A percentile compares a stretch with the other conserved stretches of the same genome.
These are phyloP conservation scores for Equus przewalskii DNA, from an alignment of 2,113 vertebrate genomes.

Conservation along the genomic window DNA sequence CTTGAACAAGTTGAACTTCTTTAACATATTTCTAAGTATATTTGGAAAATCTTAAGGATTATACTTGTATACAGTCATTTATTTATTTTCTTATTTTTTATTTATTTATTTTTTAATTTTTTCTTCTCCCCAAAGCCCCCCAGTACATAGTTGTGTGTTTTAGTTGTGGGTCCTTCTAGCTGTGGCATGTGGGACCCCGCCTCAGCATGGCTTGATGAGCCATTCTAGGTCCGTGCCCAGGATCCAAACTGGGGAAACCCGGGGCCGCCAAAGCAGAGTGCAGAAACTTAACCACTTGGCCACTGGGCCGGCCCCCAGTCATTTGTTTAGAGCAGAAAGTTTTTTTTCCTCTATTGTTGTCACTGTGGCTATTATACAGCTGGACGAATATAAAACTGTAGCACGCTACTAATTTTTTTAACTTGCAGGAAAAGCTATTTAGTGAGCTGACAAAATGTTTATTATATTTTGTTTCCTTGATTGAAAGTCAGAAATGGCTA, in stretches of 20 bases:
- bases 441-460: not conserved
- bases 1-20: slow-evolving; percentile 23
- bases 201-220: too few relatives aligned
- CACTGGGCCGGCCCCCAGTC: not conserved
- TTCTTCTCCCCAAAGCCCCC: too few relatives aligned
- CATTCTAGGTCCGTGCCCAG: too few relatives aligned
- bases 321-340: slow-evolving; percentile 1
- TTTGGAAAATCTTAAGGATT: slow-evolving; percentile 37
- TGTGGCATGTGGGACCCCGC: too few relatives aligned
- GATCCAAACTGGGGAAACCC: too few relatives aligned
- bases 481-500: slow-evolving; percentile 39
- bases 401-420: slow-evolving; percentile 14
- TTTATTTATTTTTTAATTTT: too few relatives aligned
- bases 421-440: not conserved
- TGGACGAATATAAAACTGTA: not conserved
- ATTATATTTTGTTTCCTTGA: slow-evolving; percentile 16
- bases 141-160: too few relatives aligned
- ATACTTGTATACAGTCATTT: not conserved
- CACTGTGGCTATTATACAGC: not conserved
- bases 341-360: not conserved
- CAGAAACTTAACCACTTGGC: too few relatives aligned
- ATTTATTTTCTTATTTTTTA: not conserved
- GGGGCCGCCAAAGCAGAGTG: too few relatives aligned
- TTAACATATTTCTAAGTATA: not conserved
- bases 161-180: too few relatives aligned